Evolutionary conservation across 2,888 invertebrate species (phyloP), one percentile per base, ranked within the genome.

Genomic region (Tanytarsus gracilentus): DNA sequence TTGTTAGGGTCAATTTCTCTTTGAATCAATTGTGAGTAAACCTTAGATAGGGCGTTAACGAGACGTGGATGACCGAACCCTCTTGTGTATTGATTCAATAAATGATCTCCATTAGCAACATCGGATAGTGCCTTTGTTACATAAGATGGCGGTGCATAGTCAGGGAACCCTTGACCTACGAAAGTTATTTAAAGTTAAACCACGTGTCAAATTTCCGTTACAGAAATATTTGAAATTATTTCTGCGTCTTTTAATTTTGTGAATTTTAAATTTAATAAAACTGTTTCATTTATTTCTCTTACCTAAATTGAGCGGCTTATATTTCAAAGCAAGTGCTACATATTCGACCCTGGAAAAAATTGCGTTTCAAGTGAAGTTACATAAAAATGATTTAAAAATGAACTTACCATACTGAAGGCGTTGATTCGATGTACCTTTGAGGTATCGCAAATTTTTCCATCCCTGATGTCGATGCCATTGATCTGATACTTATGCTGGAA

Each of bases 81-180:
- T 69, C 97, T 79, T 0, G 96, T 94, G 67, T 98, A 98, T 70
- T 98, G 97, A 71, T 96, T 87, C 30, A 91, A 69, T 7, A 90
- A 73, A 18, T 83, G 82, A 75, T 93, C 87, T 0, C 82, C 78
- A 1, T 72, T 75, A 0, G 85, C 78, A 18, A 85, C 83, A 14
- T 84, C 79, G 0, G 81, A 78, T 61, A 97, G 75, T 3, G 88
- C 84, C 66, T 88, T 80, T 0, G 85, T 84, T 1, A 96, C 86
- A 76, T 87, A 84, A 48, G 82, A 78, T 0, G 96, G 95, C 3
- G 91, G 83, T 64, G 86, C 82, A 75, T 87, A 96, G 74, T 97
- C 95, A 0, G 96, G 94, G 72, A 96, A 96, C 0, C 97, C 97
- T 78, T 94, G 95, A 0, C 97, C 97, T 21, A 98, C 16, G 14